Percentiles rank a stretch among this genome's conserved stretches.
Evolutionary conservation across 2,113 vertebrate species (phyloP).

Genomic region (Genyomyrus donnyi): DNA sequence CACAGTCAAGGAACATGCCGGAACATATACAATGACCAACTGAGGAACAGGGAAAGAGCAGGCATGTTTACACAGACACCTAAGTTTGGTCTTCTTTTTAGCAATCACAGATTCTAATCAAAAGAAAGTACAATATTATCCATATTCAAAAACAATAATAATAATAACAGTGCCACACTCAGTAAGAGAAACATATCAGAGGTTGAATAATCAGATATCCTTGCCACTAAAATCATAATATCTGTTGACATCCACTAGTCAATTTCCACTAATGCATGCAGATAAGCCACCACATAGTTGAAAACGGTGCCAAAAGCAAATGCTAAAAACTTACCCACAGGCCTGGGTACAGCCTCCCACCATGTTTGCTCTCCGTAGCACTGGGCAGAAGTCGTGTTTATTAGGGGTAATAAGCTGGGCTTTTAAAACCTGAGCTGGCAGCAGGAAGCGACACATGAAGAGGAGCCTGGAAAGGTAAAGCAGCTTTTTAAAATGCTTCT

Average conservation of each 20-base stretch:
- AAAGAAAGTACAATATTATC: not conserved
- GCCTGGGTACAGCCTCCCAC: not conserved
- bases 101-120: not conserved
- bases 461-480: slow-evolving; percentile 10
- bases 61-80: not conserved
- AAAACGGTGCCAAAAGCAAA: not conserved
- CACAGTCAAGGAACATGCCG: not conserved
- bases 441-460: not conserved
- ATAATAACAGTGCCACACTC: not conserved
- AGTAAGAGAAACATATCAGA: not conserved
- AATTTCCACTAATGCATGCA: not conserved
- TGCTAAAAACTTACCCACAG: not conserved
- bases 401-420: not conserved
- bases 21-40: not conserved
- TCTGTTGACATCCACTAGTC: not conserved
- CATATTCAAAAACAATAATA: not conserved
- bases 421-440: not conserved
- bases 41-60: not conserved
- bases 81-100: not conserved
- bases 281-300: not conserved
- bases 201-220: not conserved
- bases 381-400: slow-evolving; percentile 1
- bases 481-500: not conserved
- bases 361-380: not conserved
- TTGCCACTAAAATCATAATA: not conserved